Evolutionary conservation across 2,797 vertebrate species (phyloP), one percentile per base, ranked within the genome.

Genomic region (Knipowitschia caucasica): DNA sequence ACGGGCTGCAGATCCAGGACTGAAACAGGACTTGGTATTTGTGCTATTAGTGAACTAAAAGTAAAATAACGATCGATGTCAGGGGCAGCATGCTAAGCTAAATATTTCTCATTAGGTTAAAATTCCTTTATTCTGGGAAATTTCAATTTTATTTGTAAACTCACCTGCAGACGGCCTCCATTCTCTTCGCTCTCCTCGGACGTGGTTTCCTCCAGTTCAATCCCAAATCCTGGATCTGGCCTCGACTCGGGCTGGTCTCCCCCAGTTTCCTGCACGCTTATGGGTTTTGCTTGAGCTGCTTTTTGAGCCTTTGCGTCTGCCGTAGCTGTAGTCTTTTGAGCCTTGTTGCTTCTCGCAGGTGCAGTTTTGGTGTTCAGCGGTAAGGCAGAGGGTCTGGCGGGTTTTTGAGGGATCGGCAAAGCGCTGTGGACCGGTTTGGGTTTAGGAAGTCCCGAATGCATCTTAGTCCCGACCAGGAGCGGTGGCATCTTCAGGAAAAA

Each of bases 371-470:
- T 9, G 56, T 49, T 89, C 57, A 83, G 68, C 23, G 78, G 44
- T 1, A 82, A 52, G 46, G 78, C 80, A 1, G 80, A 87, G 5
- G 90, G 85, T 75, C 92, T 89, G 69, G 87, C 87, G 12, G 93
- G 91, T 53, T 91, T 83, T 51, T 98, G 95, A 29, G 94, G 91
- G 73, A 98, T 97, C 7, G 95, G 95, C 62, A 92, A 89, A 49
- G 95, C 95, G 18, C 93, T 98, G 89, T 97, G 94, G 55, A 97
- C 89, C 38, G 96, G 95, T 89, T 95, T 96, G 73, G 95, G 94
- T 80, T 96, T 98, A 59, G 95, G 94, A 75, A 98, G 93, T 90
- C 95, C 96, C 5, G 95, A 98, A 87, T 98, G 98, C 94, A 98
- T 98, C 85, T 94, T 95, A 80, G 94, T 92, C 83, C 91, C 92